Evolutionary conservation across 1,140 invertebrate genomes (phyloP).

Genomic region (Pomacea maculata): DNA sequence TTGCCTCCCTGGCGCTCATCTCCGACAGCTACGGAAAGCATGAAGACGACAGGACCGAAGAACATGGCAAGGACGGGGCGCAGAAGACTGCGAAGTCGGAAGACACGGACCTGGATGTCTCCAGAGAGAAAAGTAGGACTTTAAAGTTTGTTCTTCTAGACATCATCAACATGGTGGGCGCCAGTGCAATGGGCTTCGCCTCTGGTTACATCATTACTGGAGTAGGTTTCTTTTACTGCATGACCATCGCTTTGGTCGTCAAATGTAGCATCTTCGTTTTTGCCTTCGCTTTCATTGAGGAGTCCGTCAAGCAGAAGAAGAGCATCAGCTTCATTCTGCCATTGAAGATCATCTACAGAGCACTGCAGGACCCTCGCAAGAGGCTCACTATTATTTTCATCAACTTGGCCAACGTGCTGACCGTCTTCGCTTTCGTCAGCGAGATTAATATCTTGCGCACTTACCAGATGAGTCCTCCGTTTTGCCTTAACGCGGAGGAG

Average conservation of each 20-base stretch:
- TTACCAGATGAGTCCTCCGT: conserved; percentile 8
- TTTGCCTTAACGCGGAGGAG: not conserved
- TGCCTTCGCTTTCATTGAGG: not conserved
- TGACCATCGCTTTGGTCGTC: not conserved
- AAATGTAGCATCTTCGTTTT: not conserved
- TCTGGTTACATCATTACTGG: not conserved
- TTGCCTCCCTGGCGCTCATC: not conserved
- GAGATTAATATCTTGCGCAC: not conserved
- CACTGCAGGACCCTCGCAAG: not conserved
- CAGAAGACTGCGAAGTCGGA: not conserved
- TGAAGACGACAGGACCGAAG: not conserved
- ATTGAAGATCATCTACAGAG: not conserved
- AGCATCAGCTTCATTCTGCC: not conserved
- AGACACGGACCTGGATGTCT: not conserved
- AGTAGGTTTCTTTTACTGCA: not conserved
- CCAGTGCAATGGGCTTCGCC: not conserved
- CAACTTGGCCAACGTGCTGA: not conserved
- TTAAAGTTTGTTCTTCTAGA: not conserved
- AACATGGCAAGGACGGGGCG: not conserved
- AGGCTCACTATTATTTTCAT: not conserved
- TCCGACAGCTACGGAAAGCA: not conserved
- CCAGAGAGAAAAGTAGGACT: not conserved
- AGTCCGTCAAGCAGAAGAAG: not conserved
- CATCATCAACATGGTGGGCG: not conserved
- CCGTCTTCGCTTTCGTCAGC: not conserved